phyloP scores from a whole-genome alignment of 2,888 invertebrate genomes.

The Argyresthia goedartella region DNA sequence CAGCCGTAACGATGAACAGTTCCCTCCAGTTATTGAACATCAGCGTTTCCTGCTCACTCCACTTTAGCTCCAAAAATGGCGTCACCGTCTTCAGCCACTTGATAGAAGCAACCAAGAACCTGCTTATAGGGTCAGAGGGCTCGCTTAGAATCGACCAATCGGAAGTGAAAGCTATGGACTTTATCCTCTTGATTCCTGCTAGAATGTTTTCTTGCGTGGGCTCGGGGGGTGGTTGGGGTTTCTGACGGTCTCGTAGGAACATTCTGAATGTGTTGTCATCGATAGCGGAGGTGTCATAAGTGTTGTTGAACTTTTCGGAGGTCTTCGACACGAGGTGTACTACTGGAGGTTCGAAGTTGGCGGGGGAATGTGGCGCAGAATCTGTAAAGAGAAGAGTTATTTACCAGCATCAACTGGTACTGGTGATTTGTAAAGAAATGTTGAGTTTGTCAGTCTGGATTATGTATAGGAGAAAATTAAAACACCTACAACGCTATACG shows the following conservation, averaged over 20 bases:
- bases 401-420: no score
- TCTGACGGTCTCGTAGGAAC: not conserved
- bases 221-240: not conserved
- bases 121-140: conserved; percentile 80
- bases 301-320: conserved; percentile 11
- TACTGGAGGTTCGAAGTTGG: conserved; percentile 32
- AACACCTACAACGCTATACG: no score
- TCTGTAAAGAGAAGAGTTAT: not conserved
- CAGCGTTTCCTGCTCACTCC: conserved; percentile 78
- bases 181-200: no score
- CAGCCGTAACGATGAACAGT: conserved; percentile 84
- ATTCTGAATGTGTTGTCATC: not conserved
- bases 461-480: no score
- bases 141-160: conserved; percentile 33
- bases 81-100: conserved; percentile 86
- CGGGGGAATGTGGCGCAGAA: conserved; percentile 19
- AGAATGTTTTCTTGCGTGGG: no score
- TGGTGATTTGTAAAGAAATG: no score
- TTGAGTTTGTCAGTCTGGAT: no score
- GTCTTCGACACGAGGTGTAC: conserved; percentile 33
- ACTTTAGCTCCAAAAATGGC: conserved; percentile 76
- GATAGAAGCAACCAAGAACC: conserved; percentile 80
- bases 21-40: conserved; percentile 88
- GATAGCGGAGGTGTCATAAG: not conserved
- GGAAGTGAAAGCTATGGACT: not conserved